A percentile compares a stretch with the other conserved stretches of the same genome.
phyloP scores from a whole-genome alignment of 2,797 vertebrate genomes.

The Phrynocephalus forsythii region DNA sequence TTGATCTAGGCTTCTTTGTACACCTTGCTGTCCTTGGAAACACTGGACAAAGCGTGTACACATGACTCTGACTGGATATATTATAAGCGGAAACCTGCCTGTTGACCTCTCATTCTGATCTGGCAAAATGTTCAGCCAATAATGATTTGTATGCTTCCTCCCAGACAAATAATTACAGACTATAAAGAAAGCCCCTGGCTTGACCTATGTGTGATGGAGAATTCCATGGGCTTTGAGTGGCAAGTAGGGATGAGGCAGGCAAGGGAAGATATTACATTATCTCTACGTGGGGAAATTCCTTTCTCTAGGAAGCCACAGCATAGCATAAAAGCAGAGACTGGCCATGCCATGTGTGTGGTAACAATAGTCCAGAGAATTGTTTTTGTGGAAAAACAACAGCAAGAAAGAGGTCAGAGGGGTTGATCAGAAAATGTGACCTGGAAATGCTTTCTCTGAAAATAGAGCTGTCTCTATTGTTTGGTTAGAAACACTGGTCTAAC shows the following conservation, averaged over 20 bases:
- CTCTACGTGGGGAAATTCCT: slow-evolving; percentile 77
- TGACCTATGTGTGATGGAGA: slow-evolving; percentile 37
- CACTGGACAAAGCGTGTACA: slow-evolving; percentile 15
- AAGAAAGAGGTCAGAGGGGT: slow-evolving; percentile 67
- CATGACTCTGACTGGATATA: not conserved
- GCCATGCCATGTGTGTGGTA: slow-evolving; percentile 27
- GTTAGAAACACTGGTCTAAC: slow-evolving; percentile 61
- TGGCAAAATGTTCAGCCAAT: slow-evolving; percentile 53
- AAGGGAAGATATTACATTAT: slow-evolving; percentile 58
- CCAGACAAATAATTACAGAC: slow-evolving; percentile 71
- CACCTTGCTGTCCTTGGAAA: slow-evolving; percentile 26
- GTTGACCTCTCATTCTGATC: slow-evolving; percentile 59
- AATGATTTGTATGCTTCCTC: slow-evolving; percentile 71
- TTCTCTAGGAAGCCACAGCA: slow-evolving; percentile 69
- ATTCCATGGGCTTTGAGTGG: slow-evolving; percentile 36
- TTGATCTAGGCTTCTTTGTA: not conserved
- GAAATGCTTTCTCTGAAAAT: slow-evolving; percentile 76
- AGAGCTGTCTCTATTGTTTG: slow-evolving; percentile 75
- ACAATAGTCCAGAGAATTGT: slow-evolving; percentile 65
- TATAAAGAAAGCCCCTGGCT: slow-evolving; percentile 59
- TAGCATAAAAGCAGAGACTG: slow-evolving; percentile 45
- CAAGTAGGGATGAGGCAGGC: slow-evolving; percentile 39
- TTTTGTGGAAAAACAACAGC: slow-evolving; percentile 77
- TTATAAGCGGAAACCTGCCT: slow-evolving; percentile 60
- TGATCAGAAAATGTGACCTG: slow-evolving; percentile 71